Evolutionary conservation across 2,888 invertebrate genomes (phyloP), one percentile per base, ranked within the genome.

Genomic region (Prosapia bicincta): DNA sequence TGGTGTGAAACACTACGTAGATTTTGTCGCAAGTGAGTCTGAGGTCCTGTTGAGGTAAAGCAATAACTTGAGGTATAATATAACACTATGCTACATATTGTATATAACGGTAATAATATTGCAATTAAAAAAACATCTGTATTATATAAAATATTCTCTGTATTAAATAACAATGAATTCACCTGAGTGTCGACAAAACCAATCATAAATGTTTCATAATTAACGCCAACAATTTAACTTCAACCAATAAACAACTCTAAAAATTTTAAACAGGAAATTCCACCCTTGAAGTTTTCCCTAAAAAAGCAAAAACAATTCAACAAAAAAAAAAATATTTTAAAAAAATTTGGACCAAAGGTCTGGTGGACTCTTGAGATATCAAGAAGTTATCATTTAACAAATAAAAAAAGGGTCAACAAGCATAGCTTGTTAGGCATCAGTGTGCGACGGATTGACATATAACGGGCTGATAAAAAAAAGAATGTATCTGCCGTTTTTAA

Each of bases 111-210:
- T 54, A 74, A 74, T 69, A 69, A 74, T 74, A 74, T 69, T 74
- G 74, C 69, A 74, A 43, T 43, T 28, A 74, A 74, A 72, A 72
- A 65, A 65, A 74, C 66, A 74, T 69, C 74, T 69, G 69, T 74
- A 73, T 69, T 73, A 74, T 74, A 74, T 74, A 74, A 74, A 74
- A 74, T 74, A 74, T 65, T 74, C 74, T 74, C 74, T 74, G 74
- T 69, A 74, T 69, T 69, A 74, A 30, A 74, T 74, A 74, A 74
- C 74, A 74, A 74, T 74, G 67, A 28, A 67, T 28, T 69, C 38
- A 24, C 23, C 69, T 30, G 32, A 13, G 25, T 25, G 70, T 26
- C 15, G 30, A 28, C 38, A 24, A 30, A n/a, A 20, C 54, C 54
- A 20, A 71, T 71, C 30, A 38, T 43, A 68, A 71, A 75, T 75